Conservation (phyloP, 2,113 vertebrate genomes). For the Phaethornis superciliosus region DNA sequence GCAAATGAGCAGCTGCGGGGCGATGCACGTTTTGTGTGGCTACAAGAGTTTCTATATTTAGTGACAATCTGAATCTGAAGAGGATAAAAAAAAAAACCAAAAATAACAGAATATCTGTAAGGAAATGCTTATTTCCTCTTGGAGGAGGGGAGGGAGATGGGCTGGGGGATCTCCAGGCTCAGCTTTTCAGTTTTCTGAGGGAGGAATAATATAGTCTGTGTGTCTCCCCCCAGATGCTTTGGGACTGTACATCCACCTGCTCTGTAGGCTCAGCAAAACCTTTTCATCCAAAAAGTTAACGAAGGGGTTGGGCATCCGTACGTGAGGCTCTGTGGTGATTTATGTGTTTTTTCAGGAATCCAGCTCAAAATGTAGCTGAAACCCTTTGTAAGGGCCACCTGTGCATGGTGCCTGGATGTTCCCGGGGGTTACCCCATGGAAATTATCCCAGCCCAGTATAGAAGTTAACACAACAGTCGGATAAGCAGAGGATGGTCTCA, state of each 20-base stretch:
- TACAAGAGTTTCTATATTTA: slow-evolving; percentile 52
- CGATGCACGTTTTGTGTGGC: slow-evolving; percentile 21
- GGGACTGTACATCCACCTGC: neutral
- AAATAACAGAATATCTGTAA: slow-evolving; percentile 23
- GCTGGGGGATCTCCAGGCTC: slow-evolving; percentile 24
- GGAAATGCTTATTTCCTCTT: slow-evolving; percentile 60
- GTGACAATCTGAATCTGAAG: slow-evolving; percentile 33
- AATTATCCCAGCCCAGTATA: slow-evolving; percentile 30
- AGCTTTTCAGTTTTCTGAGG: slow-evolving; percentile 4
- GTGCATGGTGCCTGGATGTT: neutral
- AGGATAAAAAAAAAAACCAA: neutral
- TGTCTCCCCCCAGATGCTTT: neutral
- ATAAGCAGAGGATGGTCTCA: slow-evolving; percentile 49
- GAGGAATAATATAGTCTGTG: neutral
- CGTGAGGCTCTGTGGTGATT: neutral
- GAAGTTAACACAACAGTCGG: slow-evolving; percentile 26
- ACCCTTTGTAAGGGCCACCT: slow-evolving; percentile 47
- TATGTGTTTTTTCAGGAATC: slow-evolving; percentile 40
- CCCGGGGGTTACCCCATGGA: slow-evolving; percentile 26
- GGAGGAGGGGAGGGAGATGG: neutral
- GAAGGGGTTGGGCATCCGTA: neutral
- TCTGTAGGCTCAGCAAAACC: slow-evolving; percentile 6
- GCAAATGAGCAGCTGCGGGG: slow-evolving; percentile 58
- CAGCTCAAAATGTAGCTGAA: neutral
- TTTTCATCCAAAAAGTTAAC: slow-evolving; percentile 7